phyloP scores from a whole-genome alignment of 2,113 vertebrate genomes.

The Propithecus coquereli region DNA sequence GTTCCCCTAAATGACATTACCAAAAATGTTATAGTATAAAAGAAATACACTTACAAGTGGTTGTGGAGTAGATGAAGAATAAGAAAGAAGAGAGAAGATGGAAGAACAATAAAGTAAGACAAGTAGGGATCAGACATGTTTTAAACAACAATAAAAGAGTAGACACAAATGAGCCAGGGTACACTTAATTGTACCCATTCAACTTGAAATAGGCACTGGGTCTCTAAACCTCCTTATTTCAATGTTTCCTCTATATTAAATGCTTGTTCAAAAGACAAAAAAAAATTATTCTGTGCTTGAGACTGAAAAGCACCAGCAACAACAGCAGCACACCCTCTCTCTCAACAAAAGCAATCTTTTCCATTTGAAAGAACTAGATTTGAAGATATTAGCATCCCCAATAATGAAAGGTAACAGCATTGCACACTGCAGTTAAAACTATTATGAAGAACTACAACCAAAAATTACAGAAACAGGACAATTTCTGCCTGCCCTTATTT shows the following conservation, averaged over 20 bases:
- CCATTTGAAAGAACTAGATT: constrained; percentile 49
- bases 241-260: constrained; percentile 34
- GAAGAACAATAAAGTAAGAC: neutral
- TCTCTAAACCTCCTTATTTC: neutral
- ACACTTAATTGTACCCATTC: constrained; percentile 1
- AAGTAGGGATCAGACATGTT: neutral
- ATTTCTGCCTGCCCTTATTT: constrained; percentile 46
- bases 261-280: constrained; percentile 45
- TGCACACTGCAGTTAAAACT: constrained; percentile 44
- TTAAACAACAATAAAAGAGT: neutral
- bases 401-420: constrained; percentile 13
- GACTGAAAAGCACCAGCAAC: constrained; percentile 18
- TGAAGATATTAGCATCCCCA: constrained; percentile 36
- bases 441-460: constrained; percentile 46
- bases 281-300: neutral
- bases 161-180: neutral
- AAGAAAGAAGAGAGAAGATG: neutral
- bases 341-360: constrained; percentile 58
- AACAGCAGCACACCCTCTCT: neutral
- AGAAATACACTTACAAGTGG: neutral
- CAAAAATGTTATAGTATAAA: neutral
- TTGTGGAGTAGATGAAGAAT: neutral
- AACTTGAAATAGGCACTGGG: neutral
- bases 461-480: constrained; percentile 68
- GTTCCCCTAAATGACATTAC: neutral